Evolutionary conservation across 2,888 invertebrate species (phyloP), one percentile per base, ranked within the genome.

Genomic region (Petrophora chlorosata): DNA sequence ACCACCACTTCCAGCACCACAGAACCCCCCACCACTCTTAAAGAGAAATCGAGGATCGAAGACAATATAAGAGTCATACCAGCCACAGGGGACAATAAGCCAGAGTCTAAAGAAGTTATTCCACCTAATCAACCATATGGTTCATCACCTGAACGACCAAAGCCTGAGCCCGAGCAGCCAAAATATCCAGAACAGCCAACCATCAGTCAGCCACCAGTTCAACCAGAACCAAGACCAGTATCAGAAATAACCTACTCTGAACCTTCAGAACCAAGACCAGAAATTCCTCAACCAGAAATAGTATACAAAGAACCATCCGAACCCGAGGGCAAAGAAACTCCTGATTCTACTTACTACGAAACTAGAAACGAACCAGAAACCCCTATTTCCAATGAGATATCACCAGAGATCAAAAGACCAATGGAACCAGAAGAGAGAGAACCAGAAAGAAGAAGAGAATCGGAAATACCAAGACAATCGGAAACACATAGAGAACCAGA

Each of bases 171-270:
- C 15, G 59, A 65, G 12, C 48, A 53, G 45, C 14, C 34, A 10
- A 45, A 48, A 22, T 16, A 44, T 29, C 46, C 47, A 5, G 51
- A 52, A 25, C 48, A 45, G 14, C 55, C 49, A n/a, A 30, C n/a
- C 32, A 39, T 30, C 40, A 26, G 10, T 53, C 53, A 61, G 44
- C 45, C 12, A 36, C 57, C 54, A 13, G 52, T 23, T 43, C 40
- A 55, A 15, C 23, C 40, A 45, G 48, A 22, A 32, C 57, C 54
- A 13, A 54, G 23, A 49, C 38, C 23, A 8, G 39, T 34, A 22
- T 47, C 59, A 15, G 64, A 57, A 33, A 54, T 51, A 40, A 56
- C 45, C 3, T 61, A 54, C 33, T 55, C 54, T 15, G 49, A 47
- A 41, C 59, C 61, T 30, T 55, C 54, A 15, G 49, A 47, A 41